A percentile compares a stretch with the other conserved stretches of the same genome.
Conservation (phyloP, 2,888 invertebrate species). For the Athetis lepigone region DNA sequence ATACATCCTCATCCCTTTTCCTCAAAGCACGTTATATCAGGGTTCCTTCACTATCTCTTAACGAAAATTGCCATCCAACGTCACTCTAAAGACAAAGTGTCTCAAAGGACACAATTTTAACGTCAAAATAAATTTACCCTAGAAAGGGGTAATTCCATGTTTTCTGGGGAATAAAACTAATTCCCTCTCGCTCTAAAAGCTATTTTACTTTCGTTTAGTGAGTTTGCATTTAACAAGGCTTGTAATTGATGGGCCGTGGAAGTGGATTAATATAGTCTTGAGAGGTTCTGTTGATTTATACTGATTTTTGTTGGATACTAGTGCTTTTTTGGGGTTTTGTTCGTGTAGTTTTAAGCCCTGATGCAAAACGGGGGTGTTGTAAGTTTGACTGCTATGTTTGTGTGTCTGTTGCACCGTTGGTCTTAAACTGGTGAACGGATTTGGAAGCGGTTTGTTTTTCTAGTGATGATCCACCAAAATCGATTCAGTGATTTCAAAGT, state of each 20-base stretch:
- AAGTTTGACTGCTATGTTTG: too few relatives aligned
- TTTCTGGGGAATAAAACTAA: conserved; percentile 55
- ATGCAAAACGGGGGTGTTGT: too few relatives aligned
- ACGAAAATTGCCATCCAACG: conserved; percentile 51
- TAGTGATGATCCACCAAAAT: too few relatives aligned
- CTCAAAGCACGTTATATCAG: conserved; percentile 44
- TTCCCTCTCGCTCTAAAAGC: conserved; percentile 42
- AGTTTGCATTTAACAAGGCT: conserved; percentile 41
- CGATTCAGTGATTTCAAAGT: too few relatives aligned
- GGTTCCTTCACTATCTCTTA: conserved; percentile 28
- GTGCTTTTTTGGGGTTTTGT: too few relatives aligned
- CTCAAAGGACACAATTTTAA: conserved; percentile 47
- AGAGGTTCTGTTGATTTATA: conserved; percentile 6
- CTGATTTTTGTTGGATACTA: too few relatives aligned
- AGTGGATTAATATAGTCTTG: conserved; percentile 22
- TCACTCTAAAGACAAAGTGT: conserved; percentile 44
- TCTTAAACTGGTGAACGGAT: too few relatives aligned
- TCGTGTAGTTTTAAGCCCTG: too few relatives aligned
- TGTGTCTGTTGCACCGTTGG: too few relatives aligned
- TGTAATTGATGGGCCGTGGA: conserved; percentile 41
- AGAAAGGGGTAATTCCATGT: conserved; percentile 62
- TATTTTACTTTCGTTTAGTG: conserved; percentile 22
- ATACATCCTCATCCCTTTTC: conserved; percentile 42
- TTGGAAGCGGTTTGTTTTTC: too few relatives aligned
- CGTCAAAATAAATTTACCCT: conserved; percentile 51